These are phyloP conservation scores for Tangara arthus DNA, from an alignment of 2,797 vertebrate species.

Conservation along the genomic window DNA sequence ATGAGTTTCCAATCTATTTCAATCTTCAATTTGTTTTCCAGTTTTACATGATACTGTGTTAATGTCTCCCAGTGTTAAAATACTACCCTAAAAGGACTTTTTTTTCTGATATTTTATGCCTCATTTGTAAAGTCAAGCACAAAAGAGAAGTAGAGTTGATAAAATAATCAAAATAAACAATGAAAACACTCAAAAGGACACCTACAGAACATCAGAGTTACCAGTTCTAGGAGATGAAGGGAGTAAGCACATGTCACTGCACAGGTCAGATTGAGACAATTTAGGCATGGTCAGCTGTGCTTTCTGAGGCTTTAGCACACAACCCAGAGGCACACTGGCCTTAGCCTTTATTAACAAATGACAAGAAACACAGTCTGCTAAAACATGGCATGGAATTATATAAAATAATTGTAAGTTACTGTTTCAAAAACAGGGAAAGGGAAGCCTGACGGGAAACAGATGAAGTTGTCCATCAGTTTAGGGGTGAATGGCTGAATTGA, in stretches of 20 bases:
- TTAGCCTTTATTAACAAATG: neutral
- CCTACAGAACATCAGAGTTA: neutral
- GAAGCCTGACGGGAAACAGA: neutral
- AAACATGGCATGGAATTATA: neutral
- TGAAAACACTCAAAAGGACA: neutral
- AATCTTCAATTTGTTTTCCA: neutral
- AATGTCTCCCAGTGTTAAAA: neutral
- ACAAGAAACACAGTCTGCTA: neutral
- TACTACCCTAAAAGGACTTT: neutral
- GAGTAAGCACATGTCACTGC: rapidly evolving
- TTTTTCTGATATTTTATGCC: neutral
- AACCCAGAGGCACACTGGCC: neutral
- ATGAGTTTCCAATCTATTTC: neutral
- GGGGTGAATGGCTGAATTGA: neutral
- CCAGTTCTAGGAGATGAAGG: neutral
- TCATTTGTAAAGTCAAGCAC: neutral
- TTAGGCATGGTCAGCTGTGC: neutral
- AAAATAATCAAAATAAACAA: neutral
- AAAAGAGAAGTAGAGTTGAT: neutral
- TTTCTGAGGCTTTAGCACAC: neutral
- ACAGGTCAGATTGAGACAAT: neutral
- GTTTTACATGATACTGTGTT: neutral
- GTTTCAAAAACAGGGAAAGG: neutral
- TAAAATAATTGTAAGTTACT: neutral
- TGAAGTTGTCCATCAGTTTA: neutral